A percentile compares a stretch with the other conserved stretches of the same genome.
These are phyloP conservation scores for Drosophila ironensis DNA, from an alignment of 1,140 invertebrate species.

Conservation along the genomic window DNA sequence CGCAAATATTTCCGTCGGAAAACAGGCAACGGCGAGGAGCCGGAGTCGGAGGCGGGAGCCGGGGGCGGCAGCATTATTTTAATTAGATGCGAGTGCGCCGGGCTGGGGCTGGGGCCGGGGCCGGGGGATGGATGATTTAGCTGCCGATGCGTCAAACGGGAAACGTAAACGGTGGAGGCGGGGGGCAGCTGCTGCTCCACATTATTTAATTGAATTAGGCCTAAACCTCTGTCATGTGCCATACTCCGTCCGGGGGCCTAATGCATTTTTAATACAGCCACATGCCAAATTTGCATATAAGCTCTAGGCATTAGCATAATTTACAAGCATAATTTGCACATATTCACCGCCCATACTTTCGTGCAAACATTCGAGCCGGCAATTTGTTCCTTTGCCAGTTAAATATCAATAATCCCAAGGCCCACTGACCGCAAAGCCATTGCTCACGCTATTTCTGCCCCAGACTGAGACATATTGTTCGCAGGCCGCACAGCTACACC, in stretches of 20 bases:
- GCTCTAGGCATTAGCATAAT: constrained; percentile 36
- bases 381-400: constrained; percentile 28
- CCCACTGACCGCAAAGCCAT: constrained; percentile 24
- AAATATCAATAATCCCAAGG: constrained; percentile 41
- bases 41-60: not conserved
- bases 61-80: constrained; percentile 53
- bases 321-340: constrained; percentile 29
- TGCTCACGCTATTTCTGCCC: constrained; percentile 42
- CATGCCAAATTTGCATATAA: constrained; percentile 2
- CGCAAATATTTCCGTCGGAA: constrained; percentile 50
- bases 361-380: not conserved
- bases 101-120: no score
- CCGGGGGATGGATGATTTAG: no score
- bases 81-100: constrained; percentile 54
- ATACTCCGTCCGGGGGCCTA: constrained; percentile 9
- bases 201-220: constrained; percentile 59
- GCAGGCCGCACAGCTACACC: constrained; percentile 18
- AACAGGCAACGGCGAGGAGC: constrained; percentile 1
- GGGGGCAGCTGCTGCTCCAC: constrained; percentile 23
- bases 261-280: constrained; percentile 51
- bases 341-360: constrained; percentile 24
- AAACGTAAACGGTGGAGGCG: not conserved
- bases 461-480: constrained; percentile 65
- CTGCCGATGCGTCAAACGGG: constrained; percentile 1
- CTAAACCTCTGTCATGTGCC: constrained; percentile 21